These are phyloP conservation scores for Otolemur garnettii DNA, from an alignment of 2,113 vertebrate genomes.

Conservation along the genomic window DNA sequence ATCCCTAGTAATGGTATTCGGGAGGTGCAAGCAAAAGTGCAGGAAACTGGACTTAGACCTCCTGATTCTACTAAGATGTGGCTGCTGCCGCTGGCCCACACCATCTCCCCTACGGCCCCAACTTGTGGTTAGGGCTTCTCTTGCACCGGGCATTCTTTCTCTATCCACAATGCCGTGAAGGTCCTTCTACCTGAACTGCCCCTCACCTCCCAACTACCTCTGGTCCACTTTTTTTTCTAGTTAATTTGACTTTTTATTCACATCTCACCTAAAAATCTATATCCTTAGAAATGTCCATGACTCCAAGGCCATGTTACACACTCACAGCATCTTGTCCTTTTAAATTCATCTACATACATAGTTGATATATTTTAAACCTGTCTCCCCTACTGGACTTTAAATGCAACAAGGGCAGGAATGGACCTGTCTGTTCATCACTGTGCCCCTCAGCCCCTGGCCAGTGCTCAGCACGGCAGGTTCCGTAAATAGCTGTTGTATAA, in stretches of 20 bases:
- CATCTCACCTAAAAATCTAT: neutral
- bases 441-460: neutral
- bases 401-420: neutral
- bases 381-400: neutral
- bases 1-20: neutral
- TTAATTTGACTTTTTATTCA: neutral
- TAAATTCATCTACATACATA: neutral
- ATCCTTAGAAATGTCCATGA: neutral
- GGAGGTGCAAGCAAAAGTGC: neutral
- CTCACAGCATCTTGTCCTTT: neutral
- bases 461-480: neutral
- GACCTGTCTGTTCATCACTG: neutral
- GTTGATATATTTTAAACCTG: neutral
- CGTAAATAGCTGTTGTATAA: no score
- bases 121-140: neutral
- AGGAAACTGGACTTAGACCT: neutral
- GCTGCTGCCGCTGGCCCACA: neutral
- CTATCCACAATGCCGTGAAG: neutral
- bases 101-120: no score
- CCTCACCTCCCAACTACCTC: neutral
- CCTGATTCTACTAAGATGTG: neutral
- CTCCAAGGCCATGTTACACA: neutral
- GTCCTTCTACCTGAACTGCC: neutral
- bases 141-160: neutral
- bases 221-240: neutral